Conservation (phyloP, 1,140 invertebrate genomes). For the Drosophila jambulina region DNA sequence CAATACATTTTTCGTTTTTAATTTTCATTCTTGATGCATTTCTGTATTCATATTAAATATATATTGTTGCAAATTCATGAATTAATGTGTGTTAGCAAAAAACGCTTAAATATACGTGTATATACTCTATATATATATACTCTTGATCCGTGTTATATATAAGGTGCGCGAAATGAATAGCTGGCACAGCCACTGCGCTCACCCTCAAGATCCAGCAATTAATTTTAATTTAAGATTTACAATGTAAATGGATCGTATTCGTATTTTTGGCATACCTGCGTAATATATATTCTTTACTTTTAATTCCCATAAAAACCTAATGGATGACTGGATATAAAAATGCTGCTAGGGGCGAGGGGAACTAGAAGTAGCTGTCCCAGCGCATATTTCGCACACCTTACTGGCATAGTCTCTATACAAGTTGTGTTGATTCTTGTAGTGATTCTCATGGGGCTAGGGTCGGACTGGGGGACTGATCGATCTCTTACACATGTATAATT, state of each 20-base stretch:
- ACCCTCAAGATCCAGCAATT: neutral
- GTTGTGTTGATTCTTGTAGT: conserved; percentile 30
- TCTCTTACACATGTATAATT: conserved; percentile 40
- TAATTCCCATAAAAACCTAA: conserved; percentile 10
- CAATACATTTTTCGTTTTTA: conserved; percentile 36
- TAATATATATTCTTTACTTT: neutral
- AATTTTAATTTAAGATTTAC: conserved; percentile 6
- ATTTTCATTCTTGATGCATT: conserved; percentile 30
- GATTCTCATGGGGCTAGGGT: conserved; percentile 18
- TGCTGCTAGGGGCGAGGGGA: neutral
- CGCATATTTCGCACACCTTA: conserved; percentile 25
- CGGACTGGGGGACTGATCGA: conserved; percentile 25
- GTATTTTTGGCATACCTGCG: conserved; percentile 19
- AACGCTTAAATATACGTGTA: conserved; percentile 61
- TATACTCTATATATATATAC: conserved; percentile 38
- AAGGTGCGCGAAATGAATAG: conserved; percentile 16
- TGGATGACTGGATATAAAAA: conserved; percentile 13
- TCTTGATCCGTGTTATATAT: conserved; percentile 37
- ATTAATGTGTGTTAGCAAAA: conserved; percentile 73
- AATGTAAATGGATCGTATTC: conserved; percentile 5
- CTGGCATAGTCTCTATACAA: conserved; percentile 47
- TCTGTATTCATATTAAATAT: conserved; percentile 57
- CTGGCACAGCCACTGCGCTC: neutral
- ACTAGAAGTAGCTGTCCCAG: neutral
- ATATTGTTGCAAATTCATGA: conserved; percentile 68